These are phyloP conservation scores for Luscinia megarhynchos DNA, from an alignment of 2,797 vertebrate genomes.

Conservation along the genomic window DNA sequence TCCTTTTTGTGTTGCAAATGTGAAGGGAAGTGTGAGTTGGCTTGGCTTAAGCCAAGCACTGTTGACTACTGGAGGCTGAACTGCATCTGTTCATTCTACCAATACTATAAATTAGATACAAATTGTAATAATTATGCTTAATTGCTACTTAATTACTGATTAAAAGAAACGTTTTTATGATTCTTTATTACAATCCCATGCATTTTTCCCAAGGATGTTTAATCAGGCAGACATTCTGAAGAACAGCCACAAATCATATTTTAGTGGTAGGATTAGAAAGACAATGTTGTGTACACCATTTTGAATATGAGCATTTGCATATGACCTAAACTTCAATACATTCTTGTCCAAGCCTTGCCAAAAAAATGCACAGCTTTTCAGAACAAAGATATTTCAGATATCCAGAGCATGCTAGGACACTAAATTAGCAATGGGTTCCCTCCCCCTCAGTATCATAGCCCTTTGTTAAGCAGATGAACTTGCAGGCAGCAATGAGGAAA, in stretches of 20 bases:
- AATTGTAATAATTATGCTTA: slow-evolving; percentile 66
- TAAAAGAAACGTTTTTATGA: slow-evolving; percentile 49
- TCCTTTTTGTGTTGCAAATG: neutral
- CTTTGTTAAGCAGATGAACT: neutral
- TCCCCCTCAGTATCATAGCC: neutral
- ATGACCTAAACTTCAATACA: neutral
- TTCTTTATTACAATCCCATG: slow-evolving; percentile 41
- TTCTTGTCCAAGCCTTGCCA: neutral
- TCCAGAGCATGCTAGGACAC: neutral
- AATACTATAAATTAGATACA: slow-evolving; percentile 51
- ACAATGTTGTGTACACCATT: neutral
- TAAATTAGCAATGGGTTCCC: neutral
- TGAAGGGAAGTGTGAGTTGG: neutral
- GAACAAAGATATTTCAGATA: neutral
- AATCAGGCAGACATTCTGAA: slow-evolving; percentile 38
- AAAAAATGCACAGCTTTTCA: neutral
- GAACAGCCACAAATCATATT: slow-evolving; percentile 30
- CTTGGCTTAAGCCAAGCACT: slow-evolving; percentile 19
- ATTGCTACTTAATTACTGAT: slow-evolving; percentile 66
- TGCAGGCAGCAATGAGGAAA: neutral
- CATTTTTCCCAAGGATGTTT: slow-evolving; percentile 39
- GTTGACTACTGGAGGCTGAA: slow-evolving; percentile 31
- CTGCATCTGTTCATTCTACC: slow-evolving; percentile 24
- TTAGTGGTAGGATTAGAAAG: slow-evolving; percentile 25
- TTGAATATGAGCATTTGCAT: neutral